phyloP scores from a whole-genome alignment of 2,113 vertebrate species.

The Indri indri region DNA sequence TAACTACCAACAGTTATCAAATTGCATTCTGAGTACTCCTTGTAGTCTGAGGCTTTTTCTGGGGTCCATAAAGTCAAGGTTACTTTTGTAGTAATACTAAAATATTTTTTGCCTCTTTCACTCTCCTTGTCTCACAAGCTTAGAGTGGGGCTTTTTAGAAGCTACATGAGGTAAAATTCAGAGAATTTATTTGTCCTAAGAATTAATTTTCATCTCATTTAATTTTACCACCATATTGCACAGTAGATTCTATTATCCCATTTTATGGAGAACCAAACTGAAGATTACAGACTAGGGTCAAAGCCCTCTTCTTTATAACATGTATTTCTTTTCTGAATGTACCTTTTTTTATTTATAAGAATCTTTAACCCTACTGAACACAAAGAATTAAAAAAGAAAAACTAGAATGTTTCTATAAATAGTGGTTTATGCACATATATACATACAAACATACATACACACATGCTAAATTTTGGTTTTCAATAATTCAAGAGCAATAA shows the following conservation, averaged over 20 bases:
- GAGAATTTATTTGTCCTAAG: not conserved
- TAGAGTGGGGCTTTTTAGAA: not conserved
- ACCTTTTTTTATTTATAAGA: not conserved
- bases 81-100: not conserved
- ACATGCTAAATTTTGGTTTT: not conserved
- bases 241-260: not conserved
- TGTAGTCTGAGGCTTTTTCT: not conserved
- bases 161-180: not conserved
- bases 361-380: not conserved
- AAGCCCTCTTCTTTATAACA: not conserved
- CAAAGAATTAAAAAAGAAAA: constrained; percentile 20
- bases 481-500: not conserved
- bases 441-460: not conserved
- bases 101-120: not conserved
- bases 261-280: not conserved
- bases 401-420: not conserved
- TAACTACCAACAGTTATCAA: not conserved
- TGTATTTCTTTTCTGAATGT: not conserved
- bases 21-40: not conserved
- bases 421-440: not conserved
- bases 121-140: not conserved
- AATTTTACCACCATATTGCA: not conserved
- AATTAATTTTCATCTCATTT: not conserved
- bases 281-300: not conserved
- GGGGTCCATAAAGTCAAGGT: not conserved